phyloP scores from a whole-genome alignment of 2,113 vertebrate genomes.

The Sclerurus mexicanus region DNA sequence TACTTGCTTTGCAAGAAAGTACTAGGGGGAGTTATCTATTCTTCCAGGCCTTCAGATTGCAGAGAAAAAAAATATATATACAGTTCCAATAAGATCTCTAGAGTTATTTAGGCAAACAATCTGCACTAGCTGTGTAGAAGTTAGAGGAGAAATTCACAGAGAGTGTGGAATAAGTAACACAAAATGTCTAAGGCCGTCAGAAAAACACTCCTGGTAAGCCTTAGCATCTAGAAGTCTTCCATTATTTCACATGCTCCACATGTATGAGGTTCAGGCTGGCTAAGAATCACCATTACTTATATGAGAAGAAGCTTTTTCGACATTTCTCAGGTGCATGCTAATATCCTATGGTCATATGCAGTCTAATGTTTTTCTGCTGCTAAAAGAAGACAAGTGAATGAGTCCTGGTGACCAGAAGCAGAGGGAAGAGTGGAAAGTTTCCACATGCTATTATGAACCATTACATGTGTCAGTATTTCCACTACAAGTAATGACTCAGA shows the following conservation, averaged over 20 bases:
- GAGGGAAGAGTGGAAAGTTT: background rate
- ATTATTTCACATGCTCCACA: background rate
- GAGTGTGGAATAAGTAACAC: background rate
- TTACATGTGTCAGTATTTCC: slow-evolving; percentile 1
- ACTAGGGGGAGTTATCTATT: background rate
- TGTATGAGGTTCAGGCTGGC: background rate
- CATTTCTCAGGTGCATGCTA: background rate
- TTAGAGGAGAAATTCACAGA: background rate
- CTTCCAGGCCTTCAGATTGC: background rate
- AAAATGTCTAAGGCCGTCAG: background rate
- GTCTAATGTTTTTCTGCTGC: background rate
- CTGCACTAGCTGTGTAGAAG: background rate
- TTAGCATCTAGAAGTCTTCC: background rate
- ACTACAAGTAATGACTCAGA: background rate
- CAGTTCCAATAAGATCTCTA: background rate
- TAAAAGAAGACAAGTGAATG: background rate
- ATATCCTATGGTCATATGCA: background rate
- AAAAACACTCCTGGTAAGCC: background rate
- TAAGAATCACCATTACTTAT: background rate
- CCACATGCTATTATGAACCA: background rate
- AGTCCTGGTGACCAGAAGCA: background rate
- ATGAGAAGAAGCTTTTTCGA: background rate
- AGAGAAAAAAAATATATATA: background rate
- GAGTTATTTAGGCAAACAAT: background rate
- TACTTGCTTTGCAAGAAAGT: background rate